Evolutionary conservation across 2,888 invertebrate species (phyloP).

Genomic region (Campopleginae sp.): DNA sequence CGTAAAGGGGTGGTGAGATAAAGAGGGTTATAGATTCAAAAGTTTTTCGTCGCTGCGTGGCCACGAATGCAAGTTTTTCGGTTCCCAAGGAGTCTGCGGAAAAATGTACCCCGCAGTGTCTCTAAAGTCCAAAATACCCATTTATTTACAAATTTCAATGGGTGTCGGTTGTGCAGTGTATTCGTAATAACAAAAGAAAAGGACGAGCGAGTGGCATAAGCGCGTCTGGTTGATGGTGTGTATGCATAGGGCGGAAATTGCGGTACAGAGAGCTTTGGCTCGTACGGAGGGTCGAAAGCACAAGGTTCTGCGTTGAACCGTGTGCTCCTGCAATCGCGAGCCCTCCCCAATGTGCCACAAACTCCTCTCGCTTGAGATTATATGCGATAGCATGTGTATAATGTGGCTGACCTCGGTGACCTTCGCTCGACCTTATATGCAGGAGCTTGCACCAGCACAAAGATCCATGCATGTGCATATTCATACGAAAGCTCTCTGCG

Average conservation of each 20-base stretch:
- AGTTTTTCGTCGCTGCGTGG: conserved; percentile 53
- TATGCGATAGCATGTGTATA: conserved; percentile 74
- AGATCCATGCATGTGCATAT: background rate
- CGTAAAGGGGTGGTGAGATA: conserved; percentile 61
- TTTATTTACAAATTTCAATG: background rate
- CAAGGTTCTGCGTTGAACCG: conserved; percentile 8
- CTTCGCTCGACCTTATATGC: conserved; percentile 32
- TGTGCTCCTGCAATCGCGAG: conserved; percentile 43
- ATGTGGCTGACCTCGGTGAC: conserved; percentile 72
- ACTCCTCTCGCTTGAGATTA: conserved; percentile 69
- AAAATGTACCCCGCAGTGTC: conserved; percentile 4
- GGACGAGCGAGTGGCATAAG: conserved; percentile 22
- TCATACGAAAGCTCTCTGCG: background rate
- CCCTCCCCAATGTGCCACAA: conserved; percentile 57
- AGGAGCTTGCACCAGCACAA: background rate
- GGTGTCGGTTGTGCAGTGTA: background rate
- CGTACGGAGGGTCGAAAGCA: conserved; percentile 11
- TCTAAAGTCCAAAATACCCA: background rate
- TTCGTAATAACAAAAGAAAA: conserved; percentile 52
- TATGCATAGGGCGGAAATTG: conserved; percentile 7
- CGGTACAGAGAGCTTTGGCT: conserved; percentile 20
- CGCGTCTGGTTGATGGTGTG: conserved; percentile 21
- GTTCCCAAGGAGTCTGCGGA: conserved; percentile 21
- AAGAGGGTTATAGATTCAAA: conserved; percentile 67
- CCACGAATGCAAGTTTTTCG: conserved; percentile 25